Evolutionary conservation across 1,140 invertebrate genomes (phyloP).

Genomic region (Solenopsis invicta): DNA sequence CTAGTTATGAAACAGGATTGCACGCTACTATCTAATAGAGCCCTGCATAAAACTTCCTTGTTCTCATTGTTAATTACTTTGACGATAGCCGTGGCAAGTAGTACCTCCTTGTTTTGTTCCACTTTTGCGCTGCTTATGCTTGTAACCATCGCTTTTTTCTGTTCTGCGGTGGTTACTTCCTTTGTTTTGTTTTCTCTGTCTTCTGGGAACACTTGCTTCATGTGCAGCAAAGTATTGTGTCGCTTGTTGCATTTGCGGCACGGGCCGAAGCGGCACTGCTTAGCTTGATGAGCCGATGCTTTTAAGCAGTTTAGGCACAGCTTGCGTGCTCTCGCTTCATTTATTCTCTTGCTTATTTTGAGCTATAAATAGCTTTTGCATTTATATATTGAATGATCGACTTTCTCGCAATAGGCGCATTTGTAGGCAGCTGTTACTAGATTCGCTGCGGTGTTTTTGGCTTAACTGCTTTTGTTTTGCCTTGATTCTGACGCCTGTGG

Average conservation of each 20-base stretch:
- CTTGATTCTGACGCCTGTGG: too few species aligned
- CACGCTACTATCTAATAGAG: neutral
- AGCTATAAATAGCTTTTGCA: neutral
- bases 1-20: neutral
- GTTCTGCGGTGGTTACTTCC: neutral
- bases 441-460: neutral
- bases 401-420: too few species aligned
- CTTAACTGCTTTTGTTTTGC: neutral
- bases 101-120: neutral
- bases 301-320: neutral
- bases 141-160: neutral
- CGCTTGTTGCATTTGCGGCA: constrained; percentile 5
- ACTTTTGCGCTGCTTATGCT: neutral
- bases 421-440: neutral
- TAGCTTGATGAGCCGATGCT: accelerated
- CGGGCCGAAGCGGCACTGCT: neutral
- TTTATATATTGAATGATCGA: too few species aligned
- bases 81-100: neutral
- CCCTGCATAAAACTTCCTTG: neutral
- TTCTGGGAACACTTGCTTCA: neutral
- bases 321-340: neutral
- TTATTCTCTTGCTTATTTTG: neutral
- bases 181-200: neutral
- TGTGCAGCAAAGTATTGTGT: constrained; percentile 10
- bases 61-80: neutral